phyloP scores from a whole-genome alignment of 2,888 invertebrate genomes.

The Eilema depressum region DNA sequence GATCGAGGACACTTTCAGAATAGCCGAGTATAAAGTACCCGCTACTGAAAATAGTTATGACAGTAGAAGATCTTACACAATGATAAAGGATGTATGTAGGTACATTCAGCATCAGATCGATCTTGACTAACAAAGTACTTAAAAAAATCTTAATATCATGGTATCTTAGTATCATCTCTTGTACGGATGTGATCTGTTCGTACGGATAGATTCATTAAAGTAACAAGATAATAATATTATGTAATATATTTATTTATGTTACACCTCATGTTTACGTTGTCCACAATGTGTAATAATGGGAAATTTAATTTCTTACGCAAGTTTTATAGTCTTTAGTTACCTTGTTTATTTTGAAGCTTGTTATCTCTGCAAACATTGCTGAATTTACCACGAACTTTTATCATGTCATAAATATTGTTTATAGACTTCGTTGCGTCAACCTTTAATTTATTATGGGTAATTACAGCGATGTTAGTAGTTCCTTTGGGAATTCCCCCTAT shows the following conservation, averaged over 20 bases:
- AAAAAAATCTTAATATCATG: no score
- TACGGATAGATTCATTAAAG: constrained; percentile 17
- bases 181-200: no score
- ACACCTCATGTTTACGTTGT: constrained; percentile 5
- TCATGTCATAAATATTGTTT: background rate
- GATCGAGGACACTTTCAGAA: background rate
- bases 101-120: no score
- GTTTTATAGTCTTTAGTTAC: constrained; percentile 1
- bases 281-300: background rate
- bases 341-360: constrained; percentile 9
- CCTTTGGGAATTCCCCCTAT: background rate
- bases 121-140: no score
- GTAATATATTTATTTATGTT: constrained; percentile 15
- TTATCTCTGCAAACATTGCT: constrained; percentile 10
- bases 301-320: constrained; percentile 9
- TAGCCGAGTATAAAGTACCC: no score
- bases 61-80: background rate
- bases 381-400: constrained; percentile 7
- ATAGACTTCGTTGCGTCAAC: background rate
- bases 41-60: background rate
- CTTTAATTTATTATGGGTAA: background rate
- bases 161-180: no score
- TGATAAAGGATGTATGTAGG: background rate
- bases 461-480: background rate
- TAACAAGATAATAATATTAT: constrained; percentile 14